Evolutionary conservation across 2,888 invertebrate genomes (phyloP).

Genomic region (Gibbula magus): DNA sequence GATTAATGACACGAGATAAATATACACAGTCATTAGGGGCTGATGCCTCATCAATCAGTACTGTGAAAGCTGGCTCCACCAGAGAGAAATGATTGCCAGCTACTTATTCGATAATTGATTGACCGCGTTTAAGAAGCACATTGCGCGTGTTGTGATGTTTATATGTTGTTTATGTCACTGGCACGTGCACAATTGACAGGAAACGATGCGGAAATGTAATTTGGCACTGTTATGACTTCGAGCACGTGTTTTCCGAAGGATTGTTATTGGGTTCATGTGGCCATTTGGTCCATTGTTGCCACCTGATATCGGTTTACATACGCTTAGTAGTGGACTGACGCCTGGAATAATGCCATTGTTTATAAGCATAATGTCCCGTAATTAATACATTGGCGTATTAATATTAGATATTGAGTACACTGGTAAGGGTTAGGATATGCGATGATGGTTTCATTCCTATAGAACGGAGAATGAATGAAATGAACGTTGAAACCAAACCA

Average conservation of each 20-base stretch:
- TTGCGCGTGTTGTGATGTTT: background rate
- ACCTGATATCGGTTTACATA: too few relatives aligned
- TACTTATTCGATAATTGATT: background rate
- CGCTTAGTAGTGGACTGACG: too few relatives aligned
- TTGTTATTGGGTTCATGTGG: too few relatives aligned
- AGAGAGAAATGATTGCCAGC: background rate
- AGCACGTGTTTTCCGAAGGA: background rate
- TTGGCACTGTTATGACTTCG: background rate
- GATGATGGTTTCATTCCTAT: too few relatives aligned
- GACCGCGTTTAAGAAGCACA: background rate
- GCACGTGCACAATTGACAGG: background rate
- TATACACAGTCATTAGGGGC: background rate
- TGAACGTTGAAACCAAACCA: too few relatives aligned
- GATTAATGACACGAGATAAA: constrained; percentile 11
- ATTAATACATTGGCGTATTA: too few relatives aligned
- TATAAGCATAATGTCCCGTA: too few relatives aligned
- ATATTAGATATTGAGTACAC: too few relatives aligned
- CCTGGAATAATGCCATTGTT: too few relatives aligned
- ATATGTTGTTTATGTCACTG: background rate
- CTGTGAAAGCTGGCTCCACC: background rate
- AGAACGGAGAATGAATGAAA: too few relatives aligned
- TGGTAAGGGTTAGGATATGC: too few relatives aligned
- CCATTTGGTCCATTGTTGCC: too few relatives aligned
- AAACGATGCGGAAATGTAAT: background rate
- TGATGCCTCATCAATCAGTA: background rate